Evolutionary conservation across 2,888 invertebrate genomes (phyloP).

Genomic region (Agonopterix subpropinquella): DNA sequence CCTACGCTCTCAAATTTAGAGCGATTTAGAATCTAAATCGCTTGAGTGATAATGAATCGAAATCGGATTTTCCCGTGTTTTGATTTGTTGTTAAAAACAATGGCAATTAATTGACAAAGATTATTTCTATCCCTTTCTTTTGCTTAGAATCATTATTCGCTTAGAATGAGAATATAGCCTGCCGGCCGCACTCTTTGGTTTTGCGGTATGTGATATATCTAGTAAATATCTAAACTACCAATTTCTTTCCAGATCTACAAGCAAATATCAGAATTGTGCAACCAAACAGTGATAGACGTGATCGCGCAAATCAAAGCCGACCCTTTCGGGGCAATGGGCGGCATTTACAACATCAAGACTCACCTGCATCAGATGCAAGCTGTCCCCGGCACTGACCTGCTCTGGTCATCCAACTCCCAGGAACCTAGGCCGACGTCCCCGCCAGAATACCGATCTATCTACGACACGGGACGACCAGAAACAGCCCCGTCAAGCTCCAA

Average conservation of each 20-base stretch:
- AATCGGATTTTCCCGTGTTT: too few species aligned
- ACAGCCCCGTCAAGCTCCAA: slow-evolving; percentile 8
- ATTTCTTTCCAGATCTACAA: slow-evolving; percentile 43
- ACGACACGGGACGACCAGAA: slow-evolving; percentile 16
- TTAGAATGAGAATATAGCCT: too few species aligned
- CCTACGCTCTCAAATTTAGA: too few species aligned
- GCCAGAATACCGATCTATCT: slow-evolving; percentile 37
- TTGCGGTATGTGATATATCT: too few species aligned
- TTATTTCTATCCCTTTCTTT: too few species aligned
- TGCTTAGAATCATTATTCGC: too few species aligned
- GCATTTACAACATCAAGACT: slow-evolving; percentile 77
- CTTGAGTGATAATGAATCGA: too few species aligned
- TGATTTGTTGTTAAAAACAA: too few species aligned
- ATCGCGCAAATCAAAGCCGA: slow-evolving; percentile 67
- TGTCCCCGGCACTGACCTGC: slow-evolving; percentile 37
- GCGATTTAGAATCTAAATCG: too few species aligned
- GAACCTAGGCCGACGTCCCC: slow-evolving; percentile 43
- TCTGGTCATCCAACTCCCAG: slow-evolving; percentile 42
- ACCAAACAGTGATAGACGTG: slow-evolving; percentile 55
- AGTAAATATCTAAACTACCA: too few species aligned
- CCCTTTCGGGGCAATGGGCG: slow-evolving; percentile 75
- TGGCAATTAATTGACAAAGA: too few species aligned
- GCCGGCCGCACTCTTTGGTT: too few species aligned
- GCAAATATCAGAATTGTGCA: slow-evolving; percentile 67
- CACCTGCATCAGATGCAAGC: slow-evolving; percentile 46